A percentile compares a stretch with the other conserved stretches of the same genome.
phyloP scores from a whole-genome alignment of 2,113 vertebrate genomes.

The Larimichthys crocea region DNA sequence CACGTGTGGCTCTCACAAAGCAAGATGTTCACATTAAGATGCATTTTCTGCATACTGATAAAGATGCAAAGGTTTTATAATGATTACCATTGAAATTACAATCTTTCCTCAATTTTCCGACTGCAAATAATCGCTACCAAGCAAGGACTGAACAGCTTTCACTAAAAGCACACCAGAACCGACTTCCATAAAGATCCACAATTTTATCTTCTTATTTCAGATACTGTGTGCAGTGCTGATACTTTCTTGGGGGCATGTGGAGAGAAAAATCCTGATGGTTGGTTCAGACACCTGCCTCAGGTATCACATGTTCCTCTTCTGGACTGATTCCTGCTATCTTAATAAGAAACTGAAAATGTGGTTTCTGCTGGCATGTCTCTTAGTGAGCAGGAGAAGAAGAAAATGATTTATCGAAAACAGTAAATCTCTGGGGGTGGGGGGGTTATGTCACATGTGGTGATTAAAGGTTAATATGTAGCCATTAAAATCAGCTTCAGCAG shows the following conservation, averaged over 20 bases:
- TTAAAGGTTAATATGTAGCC: constrained; percentile 4
- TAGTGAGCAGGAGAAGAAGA: not conserved
- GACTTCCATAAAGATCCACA: constrained; percentile 11
- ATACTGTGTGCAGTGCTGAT: constrained; percentile 33
- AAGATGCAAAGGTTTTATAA: constrained; percentile 13
- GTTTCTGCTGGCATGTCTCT: constrained; percentile 7
- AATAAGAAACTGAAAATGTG: constrained; percentile 30
- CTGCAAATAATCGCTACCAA: constrained; percentile 42
- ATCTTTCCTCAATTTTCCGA: constrained; percentile 22
- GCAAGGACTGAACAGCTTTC: constrained; percentile 18
- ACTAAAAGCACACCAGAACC: constrained; percentile 9
- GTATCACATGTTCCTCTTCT: constrained; percentile 39
- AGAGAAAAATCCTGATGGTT: constrained; percentile 20
- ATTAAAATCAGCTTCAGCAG: not conserved
- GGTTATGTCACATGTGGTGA: not conserved
- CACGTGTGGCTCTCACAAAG: not conserved
- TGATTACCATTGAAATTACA: constrained; percentile 4
- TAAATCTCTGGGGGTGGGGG: not conserved
- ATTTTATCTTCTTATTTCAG: constrained; percentile 64
- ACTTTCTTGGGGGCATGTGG: constrained; percentile 34
- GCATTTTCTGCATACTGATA: constrained; percentile 21
- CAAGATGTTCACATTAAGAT: constrained; percentile 25
- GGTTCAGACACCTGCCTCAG: constrained; percentile 50
- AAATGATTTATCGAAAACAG: constrained; percentile 20
- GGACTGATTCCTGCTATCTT: constrained; percentile 42